These are phyloP conservation scores for Isurus oxyrinchus DNA, from an alignment of 2,113 vertebrate species.

Conservation along the genomic window DNA sequence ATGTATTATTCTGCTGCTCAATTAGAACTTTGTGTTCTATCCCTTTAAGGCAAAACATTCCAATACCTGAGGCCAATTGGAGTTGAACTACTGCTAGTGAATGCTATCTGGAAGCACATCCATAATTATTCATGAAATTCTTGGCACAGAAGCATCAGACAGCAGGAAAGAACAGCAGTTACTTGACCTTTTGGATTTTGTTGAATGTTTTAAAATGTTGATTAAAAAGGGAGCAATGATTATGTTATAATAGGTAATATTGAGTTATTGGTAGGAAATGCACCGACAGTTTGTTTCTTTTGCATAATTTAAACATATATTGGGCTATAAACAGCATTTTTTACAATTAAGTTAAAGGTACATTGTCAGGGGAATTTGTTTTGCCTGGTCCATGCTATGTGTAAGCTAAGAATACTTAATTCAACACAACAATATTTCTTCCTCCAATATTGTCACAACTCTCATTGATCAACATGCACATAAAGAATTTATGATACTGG, in stretches of 20 bases:
- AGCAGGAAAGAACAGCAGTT: not conserved
- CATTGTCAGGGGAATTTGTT: not conserved
- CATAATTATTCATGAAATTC: not conserved
- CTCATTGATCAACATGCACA: slow-evolving; percentile 10
- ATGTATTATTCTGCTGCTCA: not conserved
- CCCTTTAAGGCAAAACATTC: not conserved
- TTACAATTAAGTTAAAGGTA: not conserved
- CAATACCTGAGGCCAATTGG: not conserved
- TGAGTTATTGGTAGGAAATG: not conserved
- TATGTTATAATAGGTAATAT: not conserved
- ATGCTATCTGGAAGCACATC: not conserved
- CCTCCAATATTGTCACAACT: not conserved
- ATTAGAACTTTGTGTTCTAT: not conserved
- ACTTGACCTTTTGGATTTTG: not conserved
- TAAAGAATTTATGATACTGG: not conserved
- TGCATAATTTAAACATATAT: not conserved
- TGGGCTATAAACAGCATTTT: not conserved
- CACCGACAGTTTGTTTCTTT: not conserved
- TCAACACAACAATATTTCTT: not conserved
- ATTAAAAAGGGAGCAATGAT: not conserved
- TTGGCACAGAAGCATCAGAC: not conserved
- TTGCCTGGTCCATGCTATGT: not conserved
- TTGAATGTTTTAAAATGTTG: not conserved
- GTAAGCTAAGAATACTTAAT: not conserved
- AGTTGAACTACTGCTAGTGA: not conserved